Base-by-base conservation (phyloP, 2,888 invertebrate genomes). In the Nemotelus pantherinus region DNA sequence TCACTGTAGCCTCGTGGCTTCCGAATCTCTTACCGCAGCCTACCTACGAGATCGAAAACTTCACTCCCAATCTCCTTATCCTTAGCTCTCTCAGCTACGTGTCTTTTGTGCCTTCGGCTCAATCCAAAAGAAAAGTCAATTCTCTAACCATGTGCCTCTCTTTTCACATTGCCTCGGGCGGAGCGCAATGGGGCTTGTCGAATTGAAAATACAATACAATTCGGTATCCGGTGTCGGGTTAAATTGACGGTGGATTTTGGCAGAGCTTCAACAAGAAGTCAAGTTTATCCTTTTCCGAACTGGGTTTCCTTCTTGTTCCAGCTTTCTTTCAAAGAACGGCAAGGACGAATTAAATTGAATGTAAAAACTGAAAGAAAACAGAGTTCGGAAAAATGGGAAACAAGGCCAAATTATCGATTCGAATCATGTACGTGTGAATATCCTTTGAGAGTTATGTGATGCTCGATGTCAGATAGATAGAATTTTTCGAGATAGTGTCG, bases 261-360 rank as follows among this genome's bases (percentile, higher is more conserved):
- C 63, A 63, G 5, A 3, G 5, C 41, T 63, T 10, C 58, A 57
- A 57, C 10, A 57, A 25, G 63, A 63, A 43, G 43, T 63, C 63
- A 63, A 41, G 9, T 63, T 41, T 39, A n/a, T 63, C 7, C 63
- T n/a, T 39, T 63, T 25, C 25, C 25, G 25, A 25, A 25, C 25
- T 25, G 25, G 25, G 25, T 25, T 25, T 41, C 5, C 4, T 63
- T 1, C 43, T 41, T 5, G 25, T 67, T 67, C 25, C 3, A 9
- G 2, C 7, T 47, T 45, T 65, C 48, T 67, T 0, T 1, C 63
- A 3, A 67, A 48, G n/a, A 50, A 39, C 9, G 10, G 41, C 57
- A 72, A 57, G 72, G 72, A 72, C 68, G 68, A 50, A 68, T 68
- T 68, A 68, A 68, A 68, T 68, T 57, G 57, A 72, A 50, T 67